Conservation (phyloP, 1,140 invertebrate genomes). For the Drosophila hydei region DNA sequence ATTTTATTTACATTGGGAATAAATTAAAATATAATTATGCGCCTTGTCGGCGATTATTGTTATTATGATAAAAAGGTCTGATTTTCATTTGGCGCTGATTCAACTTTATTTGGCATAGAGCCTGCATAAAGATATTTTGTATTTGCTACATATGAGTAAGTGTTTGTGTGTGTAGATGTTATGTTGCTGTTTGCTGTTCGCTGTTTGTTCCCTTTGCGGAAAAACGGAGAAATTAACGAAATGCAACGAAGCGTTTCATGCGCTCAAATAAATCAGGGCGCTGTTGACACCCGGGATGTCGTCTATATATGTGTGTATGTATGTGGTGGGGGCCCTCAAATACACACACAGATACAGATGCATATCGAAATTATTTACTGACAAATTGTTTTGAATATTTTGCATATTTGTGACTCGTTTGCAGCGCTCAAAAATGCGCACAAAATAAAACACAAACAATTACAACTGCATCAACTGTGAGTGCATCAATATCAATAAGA, state of each 20-base stretch:
- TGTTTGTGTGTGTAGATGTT: background rate
- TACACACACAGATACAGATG: slow-evolving; percentile 29
- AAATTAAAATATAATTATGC: slow-evolving; percentile 82
- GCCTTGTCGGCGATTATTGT: slow-evolving; percentile 70
- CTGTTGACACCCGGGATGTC: slow-evolving; percentile 76
- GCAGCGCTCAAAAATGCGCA: slow-evolving; percentile 65
- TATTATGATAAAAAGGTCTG: slow-evolving; percentile 62
- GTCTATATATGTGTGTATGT: slow-evolving; percentile 9
- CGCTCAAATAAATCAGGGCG: slow-evolving; percentile 81
- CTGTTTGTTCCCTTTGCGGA: slow-evolving; percentile 48
- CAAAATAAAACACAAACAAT: slow-evolving; percentile 60
- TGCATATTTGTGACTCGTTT: slow-evolving; percentile 53
- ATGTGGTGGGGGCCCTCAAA: slow-evolving; percentile 23
- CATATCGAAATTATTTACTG: slow-evolving; percentile 83
- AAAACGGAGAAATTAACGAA: slow-evolving; percentile 83
- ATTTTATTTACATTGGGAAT: slow-evolving; percentile 52
- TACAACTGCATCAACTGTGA: slow-evolving; percentile 49
- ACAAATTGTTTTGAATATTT: slow-evolving; percentile 81
- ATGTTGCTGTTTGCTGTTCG: slow-evolving; percentile 19
- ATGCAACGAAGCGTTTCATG: slow-evolving; percentile 82
- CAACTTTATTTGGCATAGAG: slow-evolving; percentile 48
- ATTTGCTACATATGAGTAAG: background rate
- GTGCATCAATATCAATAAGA: slow-evolving; percentile 36
- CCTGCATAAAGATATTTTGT: slow-evolving; percentile 22
- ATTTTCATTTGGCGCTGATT: slow-evolving; percentile 52